A percentile compares a stretch with the other conserved stretches of the same genome.
Conservation (phyloP, 2,113 vertebrate genomes). For the Chaenocephalus aceratus region DNA sequence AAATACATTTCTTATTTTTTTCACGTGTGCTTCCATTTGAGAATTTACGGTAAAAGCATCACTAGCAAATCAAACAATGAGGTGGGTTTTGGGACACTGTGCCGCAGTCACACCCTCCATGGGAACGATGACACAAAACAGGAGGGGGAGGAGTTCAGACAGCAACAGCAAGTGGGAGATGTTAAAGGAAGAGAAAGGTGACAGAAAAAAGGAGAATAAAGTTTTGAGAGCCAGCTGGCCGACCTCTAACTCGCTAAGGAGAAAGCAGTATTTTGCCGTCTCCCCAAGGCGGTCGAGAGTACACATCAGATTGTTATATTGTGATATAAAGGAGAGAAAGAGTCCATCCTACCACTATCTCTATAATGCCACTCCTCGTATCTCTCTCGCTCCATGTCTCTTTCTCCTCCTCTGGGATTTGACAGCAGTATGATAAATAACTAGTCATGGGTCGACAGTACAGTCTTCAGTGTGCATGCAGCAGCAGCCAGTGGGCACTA, state of each 20-base stretch:
- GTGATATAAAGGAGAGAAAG: constrained; percentile 47
- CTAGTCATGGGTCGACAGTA: constrained; percentile 29
- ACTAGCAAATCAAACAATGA: background rate
- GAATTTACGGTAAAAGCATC: background rate
- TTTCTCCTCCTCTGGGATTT: constrained; percentile 36
- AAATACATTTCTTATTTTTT: background rate
- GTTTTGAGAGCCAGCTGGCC: constrained; percentile 46
- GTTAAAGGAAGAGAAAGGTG: constrained; percentile 23
- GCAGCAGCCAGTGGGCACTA: constrained; percentile 15
- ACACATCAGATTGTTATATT: constrained; percentile 24
- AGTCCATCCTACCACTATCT: constrained; percentile 39
- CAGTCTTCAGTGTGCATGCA: background rate
- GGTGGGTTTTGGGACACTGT: background rate
- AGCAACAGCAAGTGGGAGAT: constrained; percentile 1
- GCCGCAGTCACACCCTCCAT: background rate
- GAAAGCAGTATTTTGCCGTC: constrained; percentile 47
- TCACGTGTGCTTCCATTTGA: background rate
- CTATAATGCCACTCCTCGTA: constrained; percentile 28
- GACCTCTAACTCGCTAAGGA: constrained; percentile 57
- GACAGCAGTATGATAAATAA: constrained; percentile 62
- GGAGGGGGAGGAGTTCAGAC: constrained; percentile 9
- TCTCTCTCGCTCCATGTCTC: constrained; percentile 27
- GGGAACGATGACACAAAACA: constrained; percentile 1
- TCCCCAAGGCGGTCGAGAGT: constrained; percentile 27
- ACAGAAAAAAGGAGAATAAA: constrained; percentile 20